Conservation (phyloP, 2,113 vertebrate species). For the Otis tarda region DNA sequence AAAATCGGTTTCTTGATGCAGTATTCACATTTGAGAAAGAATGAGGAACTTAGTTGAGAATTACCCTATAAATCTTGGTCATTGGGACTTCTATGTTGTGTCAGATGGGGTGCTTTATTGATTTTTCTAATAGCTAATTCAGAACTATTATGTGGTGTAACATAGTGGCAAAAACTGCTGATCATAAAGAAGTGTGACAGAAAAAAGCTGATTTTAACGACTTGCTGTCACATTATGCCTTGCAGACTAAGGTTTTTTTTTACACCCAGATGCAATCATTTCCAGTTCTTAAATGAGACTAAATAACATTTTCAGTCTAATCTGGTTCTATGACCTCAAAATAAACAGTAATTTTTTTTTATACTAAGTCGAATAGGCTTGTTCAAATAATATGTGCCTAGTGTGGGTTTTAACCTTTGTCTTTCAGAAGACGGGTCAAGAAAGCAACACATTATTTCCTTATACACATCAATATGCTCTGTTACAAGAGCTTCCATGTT, state of each 20-base stretch:
- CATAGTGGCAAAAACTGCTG: not conserved
- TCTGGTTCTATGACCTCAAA: not conserved
- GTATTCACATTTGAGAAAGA: not conserved
- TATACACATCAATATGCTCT: not conserved
- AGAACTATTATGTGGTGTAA: not conserved
- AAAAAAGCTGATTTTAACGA: slow-evolving; percentile 28
- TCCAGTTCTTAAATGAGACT: not conserved
- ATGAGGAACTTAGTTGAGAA: not conserved
- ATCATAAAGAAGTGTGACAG: not conserved
- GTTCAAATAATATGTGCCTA: not conserved
- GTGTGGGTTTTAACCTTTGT: not conserved
- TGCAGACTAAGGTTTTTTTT: not conserved
- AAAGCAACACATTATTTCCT: not conserved
- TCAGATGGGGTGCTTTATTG: not conserved
- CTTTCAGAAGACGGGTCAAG: not conserved
- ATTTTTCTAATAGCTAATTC: slow-evolving; percentile 18
- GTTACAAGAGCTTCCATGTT: not conserved
- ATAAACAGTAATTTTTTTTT: not conserved
- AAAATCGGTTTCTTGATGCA: not conserved
- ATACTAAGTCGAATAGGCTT: not conserved
- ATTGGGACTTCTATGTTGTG: not conserved
- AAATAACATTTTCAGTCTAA: not conserved
- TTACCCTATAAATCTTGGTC: not conserved
- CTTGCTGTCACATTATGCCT: not conserved
- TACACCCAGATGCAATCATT: not conserved